Percentiles rank a stretch among this genome's conserved stretches.
Conservation (phyloP, 2,113 vertebrate species). For the Pedionomus torquatus region DNA sequence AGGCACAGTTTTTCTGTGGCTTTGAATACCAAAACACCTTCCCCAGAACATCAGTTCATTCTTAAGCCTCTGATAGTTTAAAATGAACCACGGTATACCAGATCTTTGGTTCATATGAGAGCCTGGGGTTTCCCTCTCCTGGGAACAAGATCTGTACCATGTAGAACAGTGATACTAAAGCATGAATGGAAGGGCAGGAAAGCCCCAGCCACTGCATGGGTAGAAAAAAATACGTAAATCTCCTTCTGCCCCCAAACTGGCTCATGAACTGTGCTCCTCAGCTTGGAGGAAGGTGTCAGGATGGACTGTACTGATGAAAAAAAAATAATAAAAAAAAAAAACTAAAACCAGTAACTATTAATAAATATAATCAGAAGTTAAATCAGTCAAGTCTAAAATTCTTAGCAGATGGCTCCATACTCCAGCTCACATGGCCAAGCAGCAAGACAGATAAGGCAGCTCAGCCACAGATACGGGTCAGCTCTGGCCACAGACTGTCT, state of each 20-base stretch:
- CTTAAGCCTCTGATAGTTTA: neutral
- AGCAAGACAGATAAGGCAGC: neutral
- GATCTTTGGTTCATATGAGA: neutral
- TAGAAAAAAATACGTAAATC: neutral
- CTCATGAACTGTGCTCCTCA: neutral
- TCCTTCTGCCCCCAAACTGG: neutral
- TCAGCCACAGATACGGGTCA: neutral
- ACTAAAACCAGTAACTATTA: neutral
- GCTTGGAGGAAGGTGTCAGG: neutral
- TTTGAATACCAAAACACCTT: neutral
- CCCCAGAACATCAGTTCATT: neutral
- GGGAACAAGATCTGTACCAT: neutral
- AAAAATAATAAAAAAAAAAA: neutral
- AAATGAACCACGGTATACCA: neutral
- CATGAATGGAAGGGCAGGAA: neutral
- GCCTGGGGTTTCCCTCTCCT: neutral
- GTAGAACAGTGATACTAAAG: neutral
- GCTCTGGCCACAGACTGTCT: neutral
- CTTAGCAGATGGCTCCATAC: slow-evolving; percentile 26
- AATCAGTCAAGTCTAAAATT: slow-evolving; percentile 3
- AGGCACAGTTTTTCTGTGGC: neutral
- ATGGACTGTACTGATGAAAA: neutral
- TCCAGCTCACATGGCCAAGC: neutral
- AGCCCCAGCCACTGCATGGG: neutral
- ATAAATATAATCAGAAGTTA: neutral